These are phyloP conservation scores for Calephelis nemesis DNA, from an alignment of 1,140 invertebrate species.

Conservation along the genomic window DNA sequence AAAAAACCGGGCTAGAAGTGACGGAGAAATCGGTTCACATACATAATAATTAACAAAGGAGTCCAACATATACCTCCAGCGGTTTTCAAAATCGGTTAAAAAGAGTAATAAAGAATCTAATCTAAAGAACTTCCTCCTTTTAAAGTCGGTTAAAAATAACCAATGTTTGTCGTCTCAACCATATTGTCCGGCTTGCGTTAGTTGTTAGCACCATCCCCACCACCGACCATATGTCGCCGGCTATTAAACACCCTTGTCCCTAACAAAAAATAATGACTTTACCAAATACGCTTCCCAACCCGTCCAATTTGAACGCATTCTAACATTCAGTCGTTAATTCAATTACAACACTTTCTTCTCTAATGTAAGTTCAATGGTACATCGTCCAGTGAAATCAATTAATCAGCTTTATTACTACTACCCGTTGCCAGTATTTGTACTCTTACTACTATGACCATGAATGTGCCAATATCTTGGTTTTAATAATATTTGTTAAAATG, in stretches of 20 bases:
- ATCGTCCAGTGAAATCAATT: not conserved
- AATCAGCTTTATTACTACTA: not conserved
- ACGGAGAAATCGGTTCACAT: too few species aligned
- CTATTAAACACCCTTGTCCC: conserved; percentile 51
- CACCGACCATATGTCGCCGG: conserved; percentile 55
- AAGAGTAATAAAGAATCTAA: too few species aligned
- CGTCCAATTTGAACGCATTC: conserved; percentile 44
- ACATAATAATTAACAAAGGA: too few species aligned
- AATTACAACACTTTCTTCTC: conserved; percentile 26
- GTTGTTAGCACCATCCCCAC: conserved; percentile 29
- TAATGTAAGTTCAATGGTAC: not conserved
- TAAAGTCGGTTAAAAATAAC: not conserved
- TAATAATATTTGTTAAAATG: too few species aligned
- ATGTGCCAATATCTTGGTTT: too few species aligned
- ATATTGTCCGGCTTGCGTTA: conserved; percentile 28
- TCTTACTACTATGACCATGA: too few species aligned
- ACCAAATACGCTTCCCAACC: conserved; percentile 52
- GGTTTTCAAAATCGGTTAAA: too few species aligned
- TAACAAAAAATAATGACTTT: conserved; percentile 71
- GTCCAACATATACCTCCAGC: too few species aligned
- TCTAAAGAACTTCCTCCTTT: too few species aligned
- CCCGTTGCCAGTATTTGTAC: not conserved
- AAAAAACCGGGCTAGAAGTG: too few species aligned
- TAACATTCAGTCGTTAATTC: conserved; percentile 26
- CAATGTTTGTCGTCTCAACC: conserved; percentile 24